A percentile compares a stretch with the other conserved stretches of the same genome.
phyloP scores from a whole-genome alignment of 2,888 invertebrate species.

The Lissocephala sabroskyi region DNA sequence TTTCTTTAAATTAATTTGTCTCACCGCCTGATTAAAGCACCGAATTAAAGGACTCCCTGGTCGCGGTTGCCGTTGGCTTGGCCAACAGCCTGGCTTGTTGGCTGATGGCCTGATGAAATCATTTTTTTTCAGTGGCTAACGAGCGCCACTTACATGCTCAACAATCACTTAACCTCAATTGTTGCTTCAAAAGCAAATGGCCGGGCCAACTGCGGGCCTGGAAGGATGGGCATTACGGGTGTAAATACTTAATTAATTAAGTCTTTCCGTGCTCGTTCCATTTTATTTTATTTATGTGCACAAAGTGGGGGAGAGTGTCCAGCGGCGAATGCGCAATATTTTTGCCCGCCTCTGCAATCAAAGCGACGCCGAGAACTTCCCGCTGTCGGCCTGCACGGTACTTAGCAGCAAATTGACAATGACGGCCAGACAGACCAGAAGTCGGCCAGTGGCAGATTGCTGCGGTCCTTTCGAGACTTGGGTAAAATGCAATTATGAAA shows the following conservation, averaged over 20 bases:
- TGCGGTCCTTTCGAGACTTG: conserved; percentile 26
- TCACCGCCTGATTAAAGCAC: no score
- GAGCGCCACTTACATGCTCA: conserved; percentile 54
- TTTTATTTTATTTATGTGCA: conserved; percentile 5
- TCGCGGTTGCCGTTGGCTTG: no score
- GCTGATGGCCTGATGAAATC: conserved; percentile 48
- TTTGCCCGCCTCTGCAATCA: conserved; percentile 25
- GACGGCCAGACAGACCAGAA: conserved; percentile 18
- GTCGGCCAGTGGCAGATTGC: neutral
- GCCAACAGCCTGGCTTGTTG: neutral
- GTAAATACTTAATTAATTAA: conserved; percentile 52
- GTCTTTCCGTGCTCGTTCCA: conserved; percentile 26
- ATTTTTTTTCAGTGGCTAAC: conserved; percentile 55
- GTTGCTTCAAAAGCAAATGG: conserved; percentile 42
- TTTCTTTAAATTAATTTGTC: no score
- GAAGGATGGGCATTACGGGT: conserved; percentile 22
- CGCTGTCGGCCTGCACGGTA: conserved; percentile 4
- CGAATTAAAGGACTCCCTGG: no score
- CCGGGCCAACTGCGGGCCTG: no score
- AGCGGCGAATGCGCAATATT: conserved; percentile 23
- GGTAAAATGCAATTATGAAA: conserved; percentile 46
- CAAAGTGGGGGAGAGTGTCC: conserved; percentile 4
- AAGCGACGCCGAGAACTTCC: conserved; percentile 19
- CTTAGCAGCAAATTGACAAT: conserved; percentile 38
- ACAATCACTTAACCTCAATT: conserved; percentile 56